Conservation (phyloP, 2,888 invertebrate species). For the Busseola fusca region DNA sequence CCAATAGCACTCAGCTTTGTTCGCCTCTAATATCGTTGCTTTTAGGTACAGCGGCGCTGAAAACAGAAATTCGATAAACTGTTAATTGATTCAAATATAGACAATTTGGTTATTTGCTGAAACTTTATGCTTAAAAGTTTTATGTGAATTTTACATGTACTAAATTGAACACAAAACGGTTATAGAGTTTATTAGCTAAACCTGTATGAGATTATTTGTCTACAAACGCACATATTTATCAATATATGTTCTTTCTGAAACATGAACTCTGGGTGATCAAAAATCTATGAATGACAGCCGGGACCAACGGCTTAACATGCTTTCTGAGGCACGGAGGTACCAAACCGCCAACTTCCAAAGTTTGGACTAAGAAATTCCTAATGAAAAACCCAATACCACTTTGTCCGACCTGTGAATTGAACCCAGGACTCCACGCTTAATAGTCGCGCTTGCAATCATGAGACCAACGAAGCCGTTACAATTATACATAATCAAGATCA, state of each 20-base stretch:
- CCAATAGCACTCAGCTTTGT: conserved; percentile 90
- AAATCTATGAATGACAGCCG: no score
- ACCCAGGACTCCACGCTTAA: no score
- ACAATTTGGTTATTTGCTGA: neutral
- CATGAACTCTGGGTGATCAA: neutral
- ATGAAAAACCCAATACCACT: no score
- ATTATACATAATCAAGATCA: no score
- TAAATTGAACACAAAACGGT: neutral
- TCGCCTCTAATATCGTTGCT: conserved; percentile 92
- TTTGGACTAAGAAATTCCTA: no score
- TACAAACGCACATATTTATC: neutral
- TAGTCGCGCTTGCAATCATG: no score
- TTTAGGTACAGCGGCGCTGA: conserved; percentile 93
- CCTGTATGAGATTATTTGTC: neutral
- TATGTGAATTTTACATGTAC: conserved; percentile 19
- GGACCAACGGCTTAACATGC: no score
- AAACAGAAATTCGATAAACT: conserved; percentile 64
- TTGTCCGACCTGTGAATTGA: no score
- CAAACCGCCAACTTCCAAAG: no score
- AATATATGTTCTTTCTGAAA: conserved; percentile 1
- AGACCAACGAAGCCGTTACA: no score
- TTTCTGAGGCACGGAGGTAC: no score
- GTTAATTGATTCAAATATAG: conserved; percentile 19
- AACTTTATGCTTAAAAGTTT: conserved; percentile 8
- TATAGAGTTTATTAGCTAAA: conserved; percentile 3